A percentile compares a stretch with the other conserved stretches of the same genome.
Evolutionary conservation across 1,140 invertebrate species (phyloP).

Genomic region (Procambarus clarkii): DNA sequence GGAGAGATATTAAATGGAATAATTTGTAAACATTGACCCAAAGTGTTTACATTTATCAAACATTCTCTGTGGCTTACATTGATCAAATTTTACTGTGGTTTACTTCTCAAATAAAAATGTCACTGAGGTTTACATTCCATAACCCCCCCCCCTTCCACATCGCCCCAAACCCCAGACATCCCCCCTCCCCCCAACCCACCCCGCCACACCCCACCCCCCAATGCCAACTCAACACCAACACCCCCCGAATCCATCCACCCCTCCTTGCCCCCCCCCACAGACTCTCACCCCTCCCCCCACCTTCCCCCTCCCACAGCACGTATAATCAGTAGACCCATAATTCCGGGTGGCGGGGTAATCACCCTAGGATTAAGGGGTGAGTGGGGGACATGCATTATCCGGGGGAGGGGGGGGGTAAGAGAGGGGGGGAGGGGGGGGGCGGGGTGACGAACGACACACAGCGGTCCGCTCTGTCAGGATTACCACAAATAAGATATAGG

Average conservation of each 20-base stretch:
- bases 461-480: constrained; percentile 28
- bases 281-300: too few relatives aligned
- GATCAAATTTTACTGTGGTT: too few relatives aligned
- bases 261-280: not conserved
- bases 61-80: too few relatives aligned
- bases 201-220: not conserved
- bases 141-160: not conserved
- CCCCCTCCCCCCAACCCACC: not conserved
- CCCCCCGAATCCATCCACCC: too few relatives aligned
- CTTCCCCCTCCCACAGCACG: not conserved
- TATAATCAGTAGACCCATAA: constrained; percentile 34
- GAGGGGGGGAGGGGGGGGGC: not conserved
- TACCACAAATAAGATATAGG: constrained; percentile 39
- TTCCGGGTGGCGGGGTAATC: constrained; percentile 14
- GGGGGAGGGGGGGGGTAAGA: not conserved
- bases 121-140: too few relatives aligned
- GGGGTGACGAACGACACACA: constrained; percentile 17
- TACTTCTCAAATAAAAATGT: too few relatives aligned
- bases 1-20: too few relatives aligned
- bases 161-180: not conserved
- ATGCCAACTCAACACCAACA: too few relatives aligned
- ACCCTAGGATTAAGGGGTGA: constrained; percentile 30
- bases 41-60: too few relatives aligned
- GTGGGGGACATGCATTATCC: constrained; percentile 19
- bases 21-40: too few relatives aligned